Evolutionary conservation across 2,797 vertebrate genomes (phyloP).

Genomic region (Buphagus erythrorhynchus): DNA sequence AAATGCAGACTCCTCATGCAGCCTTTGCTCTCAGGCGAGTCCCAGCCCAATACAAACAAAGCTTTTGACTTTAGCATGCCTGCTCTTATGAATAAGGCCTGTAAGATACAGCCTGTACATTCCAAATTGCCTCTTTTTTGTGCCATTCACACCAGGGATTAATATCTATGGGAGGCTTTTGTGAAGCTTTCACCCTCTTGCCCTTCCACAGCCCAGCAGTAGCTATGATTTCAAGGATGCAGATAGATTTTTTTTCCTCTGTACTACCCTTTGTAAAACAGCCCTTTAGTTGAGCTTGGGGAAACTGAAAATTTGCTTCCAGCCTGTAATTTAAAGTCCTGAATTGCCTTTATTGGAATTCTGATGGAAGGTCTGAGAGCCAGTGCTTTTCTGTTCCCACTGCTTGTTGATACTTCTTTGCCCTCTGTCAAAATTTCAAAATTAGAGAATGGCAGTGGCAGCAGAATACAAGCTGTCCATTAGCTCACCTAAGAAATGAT

Average conservation of each 20-base stretch:
- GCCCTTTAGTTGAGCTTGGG: not conserved
- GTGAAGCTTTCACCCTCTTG: constrained; percentile 13
- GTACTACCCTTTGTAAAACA: not conserved
- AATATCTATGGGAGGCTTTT: constrained; percentile 30
- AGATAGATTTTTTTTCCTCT: not conserved
- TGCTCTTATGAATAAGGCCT: constrained; percentile 10
- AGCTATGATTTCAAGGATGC: constrained; percentile 26
- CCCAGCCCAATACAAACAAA: constrained; percentile 18
- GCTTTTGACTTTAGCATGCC: not conserved
- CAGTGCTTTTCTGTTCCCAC: not conserved
- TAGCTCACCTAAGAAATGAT: constrained; percentile 47
- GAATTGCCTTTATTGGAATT: not conserved
- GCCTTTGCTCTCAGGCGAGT: not conserved
- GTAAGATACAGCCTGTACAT: constrained; percentile 3
- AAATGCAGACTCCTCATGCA: not conserved
- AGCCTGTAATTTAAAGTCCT: constrained; percentile 12
- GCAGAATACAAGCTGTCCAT: not conserved
- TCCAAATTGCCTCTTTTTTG: constrained; percentile 35
- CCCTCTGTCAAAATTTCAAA: constrained; percentile 10
- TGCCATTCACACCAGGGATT: constrained; percentile 21
- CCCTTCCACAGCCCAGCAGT: not conserved
- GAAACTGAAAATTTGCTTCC: not conserved
- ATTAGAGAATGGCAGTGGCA: not conserved
- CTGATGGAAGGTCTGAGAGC: not conserved
- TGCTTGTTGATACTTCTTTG: not conserved